Evolutionary conservation across 2,888 invertebrate species (phyloP), one percentile per base, ranked within the genome.

Genomic region (Sinopyrophorus schimmeli): DNA sequence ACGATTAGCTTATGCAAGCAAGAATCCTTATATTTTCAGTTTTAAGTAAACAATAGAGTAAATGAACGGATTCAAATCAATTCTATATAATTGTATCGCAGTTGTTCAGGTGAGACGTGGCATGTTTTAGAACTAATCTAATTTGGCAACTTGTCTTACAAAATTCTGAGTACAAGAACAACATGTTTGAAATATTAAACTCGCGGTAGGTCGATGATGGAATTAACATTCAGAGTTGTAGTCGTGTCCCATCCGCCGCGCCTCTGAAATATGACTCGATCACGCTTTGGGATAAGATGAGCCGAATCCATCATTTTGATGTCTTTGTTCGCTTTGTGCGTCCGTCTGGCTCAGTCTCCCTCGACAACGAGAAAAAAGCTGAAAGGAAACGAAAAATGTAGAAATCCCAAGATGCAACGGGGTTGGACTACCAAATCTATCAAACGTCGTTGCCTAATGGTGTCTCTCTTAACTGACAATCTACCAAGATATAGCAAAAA

Each of bases 291-390:
- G 71, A 73, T 71, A 72, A 74, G 74, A 75, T 74, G 75, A 74
- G 74, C 72, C 70, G 68, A 70, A 75, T 74, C 70, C 72, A 74
- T 75, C 74, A 75, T 75, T 70, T 73, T 74, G 74, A 74, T 74
- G 74, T 74, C 75, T 75, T 74, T 74, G 74, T 75, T 75, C 74
- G 70, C 67, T 67, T 69, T 56, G 65, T 66, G 64, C 69, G 64
- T 63, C 63, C 64, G 62, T 64, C 63, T 60, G 59, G 59, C 60
- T 59, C 55, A 53, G 57, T 55, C 59, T 61, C 66, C 63, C 64
- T 60, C 54, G 43, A 39, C 43, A 63, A 57, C 53, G 39, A 55
- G 55, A 68, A 69, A 67, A 67, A 68, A 67, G 62, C 64, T 63
- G 63, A 62, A 65, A 65, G 64, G 63, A 65, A 64, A 64, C 64